Base-by-base conservation (phyloP, 2,888 invertebrate species). In the Apotomis turbidana region DNA sequence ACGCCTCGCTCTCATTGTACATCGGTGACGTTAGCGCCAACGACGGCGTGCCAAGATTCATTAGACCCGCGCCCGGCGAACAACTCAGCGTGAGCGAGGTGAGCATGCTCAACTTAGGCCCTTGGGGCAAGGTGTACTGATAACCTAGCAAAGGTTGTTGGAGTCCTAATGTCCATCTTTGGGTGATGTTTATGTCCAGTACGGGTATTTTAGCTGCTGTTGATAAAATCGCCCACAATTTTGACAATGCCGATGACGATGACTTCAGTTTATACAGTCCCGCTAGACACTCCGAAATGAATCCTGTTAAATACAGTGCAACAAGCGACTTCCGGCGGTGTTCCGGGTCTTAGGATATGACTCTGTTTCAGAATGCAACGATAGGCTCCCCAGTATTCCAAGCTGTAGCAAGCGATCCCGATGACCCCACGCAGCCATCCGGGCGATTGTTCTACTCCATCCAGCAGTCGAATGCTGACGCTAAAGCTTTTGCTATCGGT, bases 21-120 rank as follows among this genome's bases (percentile, higher is more conserved):
- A 95, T 97, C 54, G 97, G 97, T 0, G 97, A 97, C 79, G 96
- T 97, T 0, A 96, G 96, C 64, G 95, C 95, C 72, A 97, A 97
- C 79, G 97, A 97, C 83, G 97, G 97, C 0, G 96, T 97, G 0
- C 97, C 97, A 0, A 93, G 95, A 38, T 96, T 97, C 80, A 94
- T 96, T 13, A 93, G 95, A 68, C 97, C 97, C 0, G 94, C 95
- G 6, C 87, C 94, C 4, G 96, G 96, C 55, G 96, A 97, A 85
- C 88, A 94, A n/a, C 95, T 97, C 0, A 94, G 94, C 78, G 91
- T 97, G 5, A 94, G 95, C 15, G 97, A 97, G 94, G 96, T 96
- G 74, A 76, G 77, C 49, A 10, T 49, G 1, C 9, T 49, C 49
- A 49, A 9, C 10, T 1, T 6, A 6, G 41, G 4, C 41, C 6